A percentile compares a stretch with the other conserved stretches of the same genome.
Conservation (phyloP, 2,113 vertebrate genomes). For the Chaenogobius annularis region DNA sequence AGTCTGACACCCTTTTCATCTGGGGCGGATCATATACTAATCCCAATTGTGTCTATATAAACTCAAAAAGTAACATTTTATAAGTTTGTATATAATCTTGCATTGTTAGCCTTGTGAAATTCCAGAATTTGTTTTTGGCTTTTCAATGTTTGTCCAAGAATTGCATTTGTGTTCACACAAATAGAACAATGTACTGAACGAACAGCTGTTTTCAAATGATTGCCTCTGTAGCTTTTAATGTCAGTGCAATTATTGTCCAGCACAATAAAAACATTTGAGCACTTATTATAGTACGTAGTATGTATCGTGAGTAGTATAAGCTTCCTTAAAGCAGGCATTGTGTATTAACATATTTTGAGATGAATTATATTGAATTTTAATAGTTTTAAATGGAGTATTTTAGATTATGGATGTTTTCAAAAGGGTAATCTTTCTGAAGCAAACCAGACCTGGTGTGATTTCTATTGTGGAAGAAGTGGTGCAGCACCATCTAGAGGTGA, state of each 20-base stretch:
- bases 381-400: neutral
- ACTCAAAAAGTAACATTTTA: neutral
- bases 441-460: slow-evolving; percentile 2
- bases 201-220: neutral
- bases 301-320: neutral
- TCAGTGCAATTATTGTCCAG: neutral
- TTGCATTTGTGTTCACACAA: neutral
- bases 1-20: neutral
- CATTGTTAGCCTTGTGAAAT: neutral
- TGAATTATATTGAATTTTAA: neutral
- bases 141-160: neutral
- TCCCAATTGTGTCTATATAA: neutral
- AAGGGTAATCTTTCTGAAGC: neutral
- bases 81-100: neutral
- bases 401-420: neutral
- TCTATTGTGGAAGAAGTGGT: neutral
- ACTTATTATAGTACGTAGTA: neutral
- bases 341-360: neutral
- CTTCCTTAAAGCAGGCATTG: neutral
- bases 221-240: neutral
- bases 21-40: neutral
- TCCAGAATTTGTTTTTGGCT: neutral
- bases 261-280: neutral
- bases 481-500: slow-evolving; percentile 30
- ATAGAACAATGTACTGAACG: neutral